phyloP scores from a whole-genome alignment of 2,888 invertebrate species.

The Drosophila aldrichi region DNA sequence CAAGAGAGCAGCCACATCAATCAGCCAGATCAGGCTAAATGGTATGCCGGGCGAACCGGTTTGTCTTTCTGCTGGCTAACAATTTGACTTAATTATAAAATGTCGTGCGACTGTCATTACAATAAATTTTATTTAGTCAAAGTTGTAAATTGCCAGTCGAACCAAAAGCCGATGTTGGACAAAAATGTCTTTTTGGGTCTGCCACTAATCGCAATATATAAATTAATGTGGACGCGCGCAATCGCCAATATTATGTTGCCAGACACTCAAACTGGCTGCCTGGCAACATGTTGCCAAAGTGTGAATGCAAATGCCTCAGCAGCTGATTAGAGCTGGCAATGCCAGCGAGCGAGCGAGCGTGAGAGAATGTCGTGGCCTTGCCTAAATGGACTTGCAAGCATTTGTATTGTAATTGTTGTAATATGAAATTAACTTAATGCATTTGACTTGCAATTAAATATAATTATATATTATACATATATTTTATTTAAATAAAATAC shows the following conservation, averaged over 20 bases:
- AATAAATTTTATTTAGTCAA: constrained; percentile 69
- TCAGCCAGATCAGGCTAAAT: constrained; percentile 60
- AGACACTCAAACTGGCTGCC: constrained; percentile 51
- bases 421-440: too few species aligned
- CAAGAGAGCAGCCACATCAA: constrained; percentile 50
- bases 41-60: constrained; percentile 53
- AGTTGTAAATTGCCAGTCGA: constrained; percentile 41
- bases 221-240: constrained; percentile 58
- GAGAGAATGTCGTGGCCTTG: constrained; percentile 18
- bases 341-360: background rate
- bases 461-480: too few species aligned
- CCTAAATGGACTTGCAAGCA: constrained; percentile 1
- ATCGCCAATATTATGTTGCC: constrained; percentile 54
- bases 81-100: constrained; percentile 77
- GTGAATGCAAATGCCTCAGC: constrained; percentile 43
- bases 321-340: constrained; percentile 22
- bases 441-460: too few species aligned
- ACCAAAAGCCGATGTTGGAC: constrained; percentile 29
- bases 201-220: constrained; percentile 58
- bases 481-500: too few species aligned
- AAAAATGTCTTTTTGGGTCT: constrained; percentile 35
- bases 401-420: too few species aligned
- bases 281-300: constrained; percentile 56
- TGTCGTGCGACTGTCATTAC: constrained; percentile 69
- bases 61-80: constrained; percentile 38